Evolutionary conservation across 2,888 invertebrate species (phyloP).

Genomic region (Leucophenga maculata): DNA sequence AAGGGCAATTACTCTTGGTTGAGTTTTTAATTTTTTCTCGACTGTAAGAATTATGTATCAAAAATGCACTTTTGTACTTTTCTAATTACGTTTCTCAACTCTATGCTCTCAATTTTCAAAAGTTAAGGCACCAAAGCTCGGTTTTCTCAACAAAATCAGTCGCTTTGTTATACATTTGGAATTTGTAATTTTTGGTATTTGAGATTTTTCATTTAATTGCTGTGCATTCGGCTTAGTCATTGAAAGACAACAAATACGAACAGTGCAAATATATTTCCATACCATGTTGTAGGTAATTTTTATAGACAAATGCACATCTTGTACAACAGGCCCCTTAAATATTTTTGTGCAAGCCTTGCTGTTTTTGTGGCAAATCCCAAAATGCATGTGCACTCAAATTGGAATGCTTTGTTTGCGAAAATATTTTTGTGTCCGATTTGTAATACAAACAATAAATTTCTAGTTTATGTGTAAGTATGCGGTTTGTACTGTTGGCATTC

Average conservation of each 20-base stretch:
- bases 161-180: no score
- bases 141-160: no score
- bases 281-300: background rate
- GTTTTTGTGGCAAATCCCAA: background rate
- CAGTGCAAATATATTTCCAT: no score
- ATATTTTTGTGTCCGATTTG: slow-evolving; percentile 8
- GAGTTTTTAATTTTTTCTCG: background rate
- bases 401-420: slow-evolving; percentile 6
- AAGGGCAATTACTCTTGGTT: background rate
- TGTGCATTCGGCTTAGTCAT: background rate
- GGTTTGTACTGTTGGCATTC: no score
- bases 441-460: slow-evolving; percentile 4
- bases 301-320: background rate
- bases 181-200: no score
- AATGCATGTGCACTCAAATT: background rate
- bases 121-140: no score
- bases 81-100: no score
- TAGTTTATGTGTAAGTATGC: background rate
- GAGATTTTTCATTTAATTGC: slow-evolving; percentile 7
- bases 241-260: no score
- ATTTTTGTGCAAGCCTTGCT: background rate
- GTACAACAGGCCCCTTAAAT: background rate
- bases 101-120: no score
- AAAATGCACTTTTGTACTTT: background rate
- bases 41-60: background rate